A percentile compares a stretch with the other conserved stretches of the same genome.
These are phyloP conservation scores for Lagria hirta DNA, from an alignment of 2,888 invertebrate species.

Conservation along the genomic window DNA sequence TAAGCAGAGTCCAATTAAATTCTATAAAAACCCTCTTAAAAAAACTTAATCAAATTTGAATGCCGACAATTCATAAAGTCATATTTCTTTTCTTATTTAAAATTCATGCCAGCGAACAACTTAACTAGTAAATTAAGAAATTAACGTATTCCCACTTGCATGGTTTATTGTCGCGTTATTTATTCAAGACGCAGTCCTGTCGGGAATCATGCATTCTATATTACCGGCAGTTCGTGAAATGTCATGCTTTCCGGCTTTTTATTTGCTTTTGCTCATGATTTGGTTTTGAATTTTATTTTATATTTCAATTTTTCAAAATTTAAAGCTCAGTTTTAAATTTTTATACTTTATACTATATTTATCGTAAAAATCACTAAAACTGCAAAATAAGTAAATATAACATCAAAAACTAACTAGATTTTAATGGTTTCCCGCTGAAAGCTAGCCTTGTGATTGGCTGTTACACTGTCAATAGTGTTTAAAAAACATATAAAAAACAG, in stretches of 20 bases:
- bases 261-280: conserved; percentile 9
- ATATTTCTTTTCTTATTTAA: conserved; percentile 51
- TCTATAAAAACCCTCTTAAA: conserved; percentile 27
- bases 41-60: conserved; percentile 50
- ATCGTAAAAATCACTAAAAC: no score
- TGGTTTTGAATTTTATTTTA: conserved; percentile 9
- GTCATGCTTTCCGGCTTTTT: conserved; percentile 38
- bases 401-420: no score
- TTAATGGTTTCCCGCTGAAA: no score
- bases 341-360: no score
- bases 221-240: conserved; percentile 50
- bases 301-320: conserved; percentile 8
- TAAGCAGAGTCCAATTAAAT: conserved; percentile 24
- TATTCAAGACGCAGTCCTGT: conserved; percentile 48
- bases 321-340: not conserved
- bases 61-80: conserved; percentile 51
- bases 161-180: conserved; percentile 54
- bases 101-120: conserved; percentile 53
- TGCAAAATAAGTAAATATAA: no score
- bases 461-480: no score
- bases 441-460: no score
- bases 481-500: no score
- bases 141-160: conserved; percentile 56
- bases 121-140: conserved; percentile 56
- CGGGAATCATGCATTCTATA: conserved; percentile 53